A percentile compares a stretch with the other conserved stretches of the same genome.
phyloP scores from a whole-genome alignment of 2,888 invertebrate species.

The Ptilodon capucinus region DNA sequence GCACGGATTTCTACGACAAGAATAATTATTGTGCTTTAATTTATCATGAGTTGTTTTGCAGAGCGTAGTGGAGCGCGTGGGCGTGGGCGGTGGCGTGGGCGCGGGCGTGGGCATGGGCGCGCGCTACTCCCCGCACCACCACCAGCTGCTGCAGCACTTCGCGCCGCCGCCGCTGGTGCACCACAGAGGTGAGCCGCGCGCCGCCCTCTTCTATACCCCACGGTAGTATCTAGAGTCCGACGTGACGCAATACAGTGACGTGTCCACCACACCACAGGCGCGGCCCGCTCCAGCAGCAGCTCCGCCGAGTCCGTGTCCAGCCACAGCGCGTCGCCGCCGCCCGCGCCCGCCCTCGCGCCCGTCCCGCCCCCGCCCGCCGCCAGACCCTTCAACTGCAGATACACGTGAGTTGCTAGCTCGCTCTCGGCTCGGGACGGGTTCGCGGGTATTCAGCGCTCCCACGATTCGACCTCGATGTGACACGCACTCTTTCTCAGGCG shows the following conservation, averaged over 20 bases:
- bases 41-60: conserved; percentile 6
- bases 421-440: too few relatives aligned
- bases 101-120: conserved; percentile 21
- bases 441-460: too few relatives aligned
- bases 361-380: conserved; percentile 68
- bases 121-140: conserved; percentile 70
- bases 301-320: conserved; percentile 92
- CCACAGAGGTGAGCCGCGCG: neutral
- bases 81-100: conserved; percentile 15
- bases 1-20: too few relatives aligned
- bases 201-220: too few relatives aligned
- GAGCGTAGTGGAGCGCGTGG: conserved; percentile 23
- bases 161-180: conserved; percentile 85
- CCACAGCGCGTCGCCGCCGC: conserved; percentile 72
- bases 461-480: neutral
- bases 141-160: conserved; percentile 66
- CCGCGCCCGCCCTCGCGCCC: conserved; percentile 32
- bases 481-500: conserved; percentile 75
- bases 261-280: conserved; percentile 7
- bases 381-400: conserved; percentile 47
- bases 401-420: conserved; percentile 24
- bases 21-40: too few relatives aligned
- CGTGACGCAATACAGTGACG: neutral
- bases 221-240: too few relatives aligned
- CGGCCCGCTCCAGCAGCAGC: conserved; percentile 82